phyloP scores from a whole-genome alignment of 2,113 vertebrate species.

The Myiozetetes cayanensis region DNA sequence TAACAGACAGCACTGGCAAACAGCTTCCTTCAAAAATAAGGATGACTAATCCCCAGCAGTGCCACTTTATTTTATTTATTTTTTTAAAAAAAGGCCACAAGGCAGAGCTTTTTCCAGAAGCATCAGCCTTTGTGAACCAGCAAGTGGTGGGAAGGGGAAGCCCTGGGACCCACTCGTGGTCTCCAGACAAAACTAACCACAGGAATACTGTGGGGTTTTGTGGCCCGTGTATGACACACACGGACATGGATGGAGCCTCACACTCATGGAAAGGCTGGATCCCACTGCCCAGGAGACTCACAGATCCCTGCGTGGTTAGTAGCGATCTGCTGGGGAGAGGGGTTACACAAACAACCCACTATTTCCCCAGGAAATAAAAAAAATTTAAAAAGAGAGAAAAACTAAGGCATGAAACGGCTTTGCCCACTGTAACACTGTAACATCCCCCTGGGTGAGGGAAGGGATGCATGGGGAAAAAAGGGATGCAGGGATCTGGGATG shows the following conservation, averaged over 20 bases:
- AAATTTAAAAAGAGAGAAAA: background rate
- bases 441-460: background rate
- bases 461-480: background rate
- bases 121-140: conserved; percentile 1
- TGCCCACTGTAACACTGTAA: background rate
- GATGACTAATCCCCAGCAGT: conserved; percentile 28
- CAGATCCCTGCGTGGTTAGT: background rate
- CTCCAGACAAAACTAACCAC: background rate
- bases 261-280: background rate
- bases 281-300: background rate
- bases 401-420: background rate
- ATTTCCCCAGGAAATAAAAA: background rate
- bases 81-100: conserved; percentile 2
- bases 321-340: background rate
- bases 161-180: background rate
- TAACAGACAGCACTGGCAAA: background rate
- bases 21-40: conserved; percentile 21
- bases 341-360: background rate
- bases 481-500: background rate
- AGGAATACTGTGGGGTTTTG: background rate
- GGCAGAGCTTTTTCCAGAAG: conserved; percentile 40
- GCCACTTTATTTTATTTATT: background rate
- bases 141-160: conserved; percentile 5
- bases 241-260: background rate
- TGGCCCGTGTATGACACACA: fast-evolving